Evolutionary conservation across 2,113 vertebrate species (phyloP).

Genomic region (Thamnaconus septentrionalis): DNA sequence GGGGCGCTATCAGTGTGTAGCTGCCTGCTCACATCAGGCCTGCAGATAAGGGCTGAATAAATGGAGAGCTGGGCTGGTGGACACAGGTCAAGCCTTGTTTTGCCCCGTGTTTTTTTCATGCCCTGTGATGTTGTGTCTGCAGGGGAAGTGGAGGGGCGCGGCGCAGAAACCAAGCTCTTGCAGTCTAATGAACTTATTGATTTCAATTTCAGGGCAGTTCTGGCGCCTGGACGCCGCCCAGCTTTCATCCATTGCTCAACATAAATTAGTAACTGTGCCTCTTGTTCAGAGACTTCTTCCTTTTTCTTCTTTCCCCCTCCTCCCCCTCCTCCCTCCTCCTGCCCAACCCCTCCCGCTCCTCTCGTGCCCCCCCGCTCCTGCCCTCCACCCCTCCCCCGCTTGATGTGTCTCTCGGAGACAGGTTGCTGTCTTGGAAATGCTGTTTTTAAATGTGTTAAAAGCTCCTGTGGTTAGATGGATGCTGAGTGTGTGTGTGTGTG

Average conservation of each 20-base stretch:
- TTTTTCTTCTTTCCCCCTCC: conserved; percentile 14
- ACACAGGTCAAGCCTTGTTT: conserved; percentile 75
- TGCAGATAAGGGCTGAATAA: conserved; percentile 73
- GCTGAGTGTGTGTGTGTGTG: conserved; percentile 45
- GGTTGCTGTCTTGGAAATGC: conserved; percentile 55
- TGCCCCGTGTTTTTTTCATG: conserved; percentile 52
- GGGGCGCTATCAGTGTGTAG: conserved; percentile 74
- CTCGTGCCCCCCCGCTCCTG: no score
- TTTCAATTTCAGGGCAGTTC: conserved; percentile 82
- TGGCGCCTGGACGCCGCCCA: conserved; percentile 47
- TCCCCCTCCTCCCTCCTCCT: not conserved
- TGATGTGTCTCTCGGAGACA: conserved; percentile 20
- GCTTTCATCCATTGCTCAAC: conserved; percentile 65
- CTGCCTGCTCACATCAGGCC: conserved; percentile 70
- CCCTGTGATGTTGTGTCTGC: conserved; percentile 70
- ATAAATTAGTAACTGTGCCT: conserved; percentile 74
- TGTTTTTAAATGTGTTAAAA: conserved; percentile 73
- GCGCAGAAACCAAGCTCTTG: conserved; percentile 55
- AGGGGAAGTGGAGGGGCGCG: conserved; percentile 68
- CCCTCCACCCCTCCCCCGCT: no score
- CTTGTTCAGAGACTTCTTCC: conserved; percentile 40
- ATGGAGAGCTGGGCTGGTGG: conserved; percentile 73
- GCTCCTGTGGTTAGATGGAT: conserved; percentile 57
- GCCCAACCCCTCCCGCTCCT: no score
- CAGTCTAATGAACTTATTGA: conserved; percentile 88